Evolutionary conservation across 2,888 invertebrate genomes (phyloP).

Genomic region (Metopia argyrocephala): DNA sequence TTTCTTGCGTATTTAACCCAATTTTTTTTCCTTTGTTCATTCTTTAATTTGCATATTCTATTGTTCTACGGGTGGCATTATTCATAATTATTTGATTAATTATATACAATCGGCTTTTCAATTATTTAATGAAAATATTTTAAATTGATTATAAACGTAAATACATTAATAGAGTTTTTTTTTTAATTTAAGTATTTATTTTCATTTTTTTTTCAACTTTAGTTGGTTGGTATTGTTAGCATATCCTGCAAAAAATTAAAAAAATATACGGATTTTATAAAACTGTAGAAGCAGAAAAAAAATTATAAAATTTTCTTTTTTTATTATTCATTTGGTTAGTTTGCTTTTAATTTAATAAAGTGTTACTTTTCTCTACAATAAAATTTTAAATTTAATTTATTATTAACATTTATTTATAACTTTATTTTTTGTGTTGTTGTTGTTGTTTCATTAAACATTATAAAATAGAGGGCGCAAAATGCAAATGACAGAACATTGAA

Average conservation of each 20-base stretch:
- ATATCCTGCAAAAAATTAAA: not conserved
- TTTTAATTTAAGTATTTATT: not conserved
- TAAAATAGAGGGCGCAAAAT: too few species aligned
- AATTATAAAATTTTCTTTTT: not conserved
- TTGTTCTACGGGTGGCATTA: too few species aligned
- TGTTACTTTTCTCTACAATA: not conserved
- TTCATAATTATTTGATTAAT: slow-evolving; percentile 30
- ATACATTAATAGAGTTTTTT: slow-evolving; percentile 20
- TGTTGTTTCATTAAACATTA: not conserved
- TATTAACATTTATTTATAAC: not conserved
- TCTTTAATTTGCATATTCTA: too few species aligned
- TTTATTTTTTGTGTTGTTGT: not conserved
- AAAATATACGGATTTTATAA: too few species aligned
- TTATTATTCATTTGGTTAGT: not conserved
- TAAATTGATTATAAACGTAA: slow-evolving; percentile 37
- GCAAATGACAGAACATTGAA: too few species aligned
- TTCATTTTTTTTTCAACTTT: too few species aligned
- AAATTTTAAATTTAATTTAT: not conserved
- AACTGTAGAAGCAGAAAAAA: not conserved
- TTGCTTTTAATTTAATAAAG: not conserved
- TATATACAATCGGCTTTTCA: slow-evolving; percentile 7
- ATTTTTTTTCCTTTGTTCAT: too few species aligned
- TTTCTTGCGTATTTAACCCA: too few species aligned
- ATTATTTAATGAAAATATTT: slow-evolving; percentile 39
- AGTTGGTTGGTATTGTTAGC: too few species aligned